phyloP scores from a whole-genome alignment of 2,113 vertebrate genomes.

The Perccottus glenii region DNA sequence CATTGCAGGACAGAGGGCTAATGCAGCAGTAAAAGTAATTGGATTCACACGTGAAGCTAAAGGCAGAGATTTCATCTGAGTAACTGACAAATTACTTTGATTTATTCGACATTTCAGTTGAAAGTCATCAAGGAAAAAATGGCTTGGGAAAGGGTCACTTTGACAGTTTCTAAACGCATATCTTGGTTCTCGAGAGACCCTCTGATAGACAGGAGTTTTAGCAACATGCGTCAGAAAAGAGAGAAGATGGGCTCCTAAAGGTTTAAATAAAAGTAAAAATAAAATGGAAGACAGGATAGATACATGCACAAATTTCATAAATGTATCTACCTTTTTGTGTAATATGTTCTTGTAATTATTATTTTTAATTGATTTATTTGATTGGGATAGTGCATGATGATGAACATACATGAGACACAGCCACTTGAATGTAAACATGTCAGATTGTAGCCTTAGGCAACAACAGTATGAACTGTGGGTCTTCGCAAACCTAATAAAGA shows the following conservation, averaged over 20 bases:
- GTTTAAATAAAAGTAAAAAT: too few species aligned
- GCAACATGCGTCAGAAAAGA: constrained; percentile 33
- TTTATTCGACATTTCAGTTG: constrained; percentile 7
- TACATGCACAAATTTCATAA: too few species aligned
- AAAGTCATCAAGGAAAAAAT: neutral
- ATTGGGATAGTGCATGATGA: too few species aligned
- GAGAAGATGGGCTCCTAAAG: neutral
- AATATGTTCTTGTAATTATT: too few species aligned
- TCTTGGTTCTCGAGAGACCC: constrained; percentile 32
- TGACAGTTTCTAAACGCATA: constrained; percentile 47
- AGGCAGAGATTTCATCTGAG: neutral
- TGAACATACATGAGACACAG: too few species aligned
- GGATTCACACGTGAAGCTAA: neutral
- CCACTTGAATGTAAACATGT: too few species aligned
- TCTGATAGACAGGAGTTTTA: constrained; percentile 8
- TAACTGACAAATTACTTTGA: neutral
- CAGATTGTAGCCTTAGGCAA: too few species aligned
- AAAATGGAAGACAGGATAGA: too few species aligned
- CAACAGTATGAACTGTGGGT: neutral
- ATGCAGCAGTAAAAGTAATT: neutral
- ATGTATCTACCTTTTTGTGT: too few species aligned
- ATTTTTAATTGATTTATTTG: too few species aligned
- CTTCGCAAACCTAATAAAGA: constrained; percentile 48
- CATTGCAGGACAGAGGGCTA: too few species aligned
- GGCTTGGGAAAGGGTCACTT: constrained; percentile 46